phyloP scores from a whole-genome alignment of 2,797 vertebrate genomes.

The Sternotherus odoratus region DNA sequence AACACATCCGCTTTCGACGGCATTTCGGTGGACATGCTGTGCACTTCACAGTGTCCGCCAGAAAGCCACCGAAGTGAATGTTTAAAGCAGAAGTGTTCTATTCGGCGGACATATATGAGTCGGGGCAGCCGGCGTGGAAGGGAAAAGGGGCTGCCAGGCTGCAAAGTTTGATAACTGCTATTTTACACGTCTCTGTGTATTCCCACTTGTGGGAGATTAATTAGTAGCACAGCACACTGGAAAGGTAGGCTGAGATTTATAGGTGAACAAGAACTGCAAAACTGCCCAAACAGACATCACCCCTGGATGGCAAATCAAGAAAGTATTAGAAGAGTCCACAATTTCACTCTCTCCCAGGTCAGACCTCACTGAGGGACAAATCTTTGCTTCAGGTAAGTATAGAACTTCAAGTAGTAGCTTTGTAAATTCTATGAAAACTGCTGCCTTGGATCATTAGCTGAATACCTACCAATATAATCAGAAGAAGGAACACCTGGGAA shows the following conservation, averaged over 20 bases:
- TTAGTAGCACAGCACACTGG: background rate
- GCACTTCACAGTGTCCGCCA: too few relatives aligned
- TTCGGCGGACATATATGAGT: too few relatives aligned
- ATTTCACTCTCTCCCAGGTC: background rate
- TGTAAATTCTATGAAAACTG: background rate
- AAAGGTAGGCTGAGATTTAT: background rate
- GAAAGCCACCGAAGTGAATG: too few relatives aligned
- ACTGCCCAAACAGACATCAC: background rate
- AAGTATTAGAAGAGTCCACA: background rate
- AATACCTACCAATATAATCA: background rate
- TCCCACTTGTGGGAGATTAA: background rate
- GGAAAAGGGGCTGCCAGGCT: too few relatives aligned
- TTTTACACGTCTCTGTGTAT: background rate
- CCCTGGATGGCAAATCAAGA: background rate
- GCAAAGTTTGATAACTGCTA: too few relatives aligned
- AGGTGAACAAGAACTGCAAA: background rate
- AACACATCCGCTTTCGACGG: too few relatives aligned
- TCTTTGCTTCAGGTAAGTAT: background rate
- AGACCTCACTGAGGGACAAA: background rate
- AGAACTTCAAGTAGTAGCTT: background rate
- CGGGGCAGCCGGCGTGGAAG: too few relatives aligned
- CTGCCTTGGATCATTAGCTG: background rate
- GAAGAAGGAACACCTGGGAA: background rate
- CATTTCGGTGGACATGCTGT: too few relatives aligned
- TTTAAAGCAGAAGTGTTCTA: too few relatives aligned